Evolutionary conservation across 2,113 vertebrate genomes (phyloP).

Genomic region (Amblyopsis rosae): DNA sequence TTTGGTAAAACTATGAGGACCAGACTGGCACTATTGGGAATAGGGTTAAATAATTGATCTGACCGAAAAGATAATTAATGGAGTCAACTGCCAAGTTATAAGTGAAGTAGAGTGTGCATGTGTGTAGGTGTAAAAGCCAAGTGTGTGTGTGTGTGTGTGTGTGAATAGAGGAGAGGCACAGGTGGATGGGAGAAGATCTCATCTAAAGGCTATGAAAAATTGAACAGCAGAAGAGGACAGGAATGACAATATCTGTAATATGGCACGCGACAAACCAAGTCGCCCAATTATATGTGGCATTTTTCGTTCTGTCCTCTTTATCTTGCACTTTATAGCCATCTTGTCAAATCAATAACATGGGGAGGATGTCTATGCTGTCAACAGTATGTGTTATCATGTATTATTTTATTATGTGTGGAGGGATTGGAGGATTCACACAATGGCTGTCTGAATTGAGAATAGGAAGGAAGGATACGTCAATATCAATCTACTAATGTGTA

Average conservation of each 20-base stretch:
- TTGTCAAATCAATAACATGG: slow-evolving; percentile 42
- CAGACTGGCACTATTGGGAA: slow-evolving; percentile 55
- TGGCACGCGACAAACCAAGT: slow-evolving; percentile 57
- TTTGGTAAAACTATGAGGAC: slow-evolving; percentile 48
- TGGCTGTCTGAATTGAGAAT: neutral
- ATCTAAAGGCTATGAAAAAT: slow-evolving; percentile 79
- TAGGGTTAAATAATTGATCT: slow-evolving; percentile 75
- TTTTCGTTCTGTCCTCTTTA: slow-evolving; percentile 53
- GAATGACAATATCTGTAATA: slow-evolving; percentile 73
- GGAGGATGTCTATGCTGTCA: slow-evolving; percentile 10
- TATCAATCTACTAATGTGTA: neutral
- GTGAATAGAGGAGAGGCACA: slow-evolving; percentile 51
- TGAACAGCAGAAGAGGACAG: slow-evolving; percentile 69
- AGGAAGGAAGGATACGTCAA: neutral
- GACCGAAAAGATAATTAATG: slow-evolving; percentile 78
- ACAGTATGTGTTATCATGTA: neutral
- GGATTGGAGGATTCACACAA: too few relatives aligned
- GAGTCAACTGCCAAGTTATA: slow-evolving; percentile 63
- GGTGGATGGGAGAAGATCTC: slow-evolving; percentile 72
- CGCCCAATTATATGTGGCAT: slow-evolving; percentile 65
- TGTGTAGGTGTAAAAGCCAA: slow-evolving; percentile 24
- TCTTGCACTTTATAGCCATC: slow-evolving; percentile 37
- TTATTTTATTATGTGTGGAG: neutral
- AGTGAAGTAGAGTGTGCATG: slow-evolving; percentile 33
- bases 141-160: slow-evolving; percentile 9